Evolutionary conservation across 2,888 invertebrate genomes (phyloP).

Genomic region (Stenodema calcarata): DNA sequence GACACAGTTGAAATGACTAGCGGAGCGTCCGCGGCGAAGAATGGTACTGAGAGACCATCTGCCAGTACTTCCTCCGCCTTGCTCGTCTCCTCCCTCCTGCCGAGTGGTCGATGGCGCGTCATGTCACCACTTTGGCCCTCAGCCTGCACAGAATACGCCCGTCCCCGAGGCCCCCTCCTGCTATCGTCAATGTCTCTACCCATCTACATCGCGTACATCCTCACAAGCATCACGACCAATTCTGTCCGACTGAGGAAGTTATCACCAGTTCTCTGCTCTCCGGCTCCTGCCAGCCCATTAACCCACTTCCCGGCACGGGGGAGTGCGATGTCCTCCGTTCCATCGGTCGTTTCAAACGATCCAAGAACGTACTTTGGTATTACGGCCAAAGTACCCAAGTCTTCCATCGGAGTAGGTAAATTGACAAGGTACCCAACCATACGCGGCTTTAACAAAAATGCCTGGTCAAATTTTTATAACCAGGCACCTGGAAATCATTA

Average conservation of each 20-base stretch:
- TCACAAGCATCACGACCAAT: slow-evolving; percentile 1
- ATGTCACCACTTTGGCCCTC: background rate
- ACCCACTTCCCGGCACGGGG: slow-evolving; percentile 18
- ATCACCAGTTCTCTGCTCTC: background rate
- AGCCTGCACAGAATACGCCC: background rate
- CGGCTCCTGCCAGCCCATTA: slow-evolving; percentile 8
- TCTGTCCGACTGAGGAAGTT: slow-evolving; percentile 10
- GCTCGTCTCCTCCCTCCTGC: slow-evolving; percentile 16
- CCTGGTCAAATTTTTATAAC: too few relatives aligned
- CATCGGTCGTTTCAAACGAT: background rate
- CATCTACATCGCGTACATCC: background rate
- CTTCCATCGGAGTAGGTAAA: too few relatives aligned
- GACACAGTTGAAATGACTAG: background rate
- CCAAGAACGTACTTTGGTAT: background rate
- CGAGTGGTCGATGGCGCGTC: slow-evolving; percentile 30
- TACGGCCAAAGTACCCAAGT: background rate
- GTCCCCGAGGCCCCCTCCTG: background rate
- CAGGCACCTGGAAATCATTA: too few relatives aligned
- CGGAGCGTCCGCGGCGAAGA: slow-evolving; percentile 40
- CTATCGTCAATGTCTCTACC: background rate
- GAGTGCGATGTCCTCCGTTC: background rate
- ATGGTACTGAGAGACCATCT: slow-evolving; percentile 35
- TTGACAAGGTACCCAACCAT: too few relatives aligned
- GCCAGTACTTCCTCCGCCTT: background rate
- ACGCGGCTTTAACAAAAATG: too few relatives aligned